Evolutionary conservation across 2,797 vertebrate species (phyloP).

Genomic region (Bryconaethiops microstoma): DNA sequence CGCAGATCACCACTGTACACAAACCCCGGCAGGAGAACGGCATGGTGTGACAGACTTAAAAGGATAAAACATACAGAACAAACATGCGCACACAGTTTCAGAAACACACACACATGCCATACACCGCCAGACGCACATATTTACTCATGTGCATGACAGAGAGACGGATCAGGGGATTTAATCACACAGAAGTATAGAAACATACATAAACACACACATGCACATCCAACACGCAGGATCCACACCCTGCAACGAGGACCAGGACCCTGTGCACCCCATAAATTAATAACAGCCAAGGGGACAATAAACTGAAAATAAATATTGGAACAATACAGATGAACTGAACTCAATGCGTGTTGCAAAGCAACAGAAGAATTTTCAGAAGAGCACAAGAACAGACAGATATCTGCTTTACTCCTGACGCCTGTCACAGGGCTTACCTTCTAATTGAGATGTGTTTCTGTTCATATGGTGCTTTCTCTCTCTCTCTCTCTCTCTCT

Average conservation of each 20-base stretch:
- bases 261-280: slow-evolving; percentile 18
- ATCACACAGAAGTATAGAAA: slow-evolving; percentile 7
- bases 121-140: slow-evolving; percentile 15
- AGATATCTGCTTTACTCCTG: slow-evolving; percentile 54
- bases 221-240: slow-evolving; percentile 11
- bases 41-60: slow-evolving; percentile 81
- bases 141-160: slow-evolving; percentile 28
- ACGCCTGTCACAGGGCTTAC: slow-evolving; percentile 59
- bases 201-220: slow-evolving; percentile 1
- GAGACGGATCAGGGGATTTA: slow-evolving; percentile 12
- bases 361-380: slow-evolving; percentile 49
- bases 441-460: slow-evolving; percentile 67
- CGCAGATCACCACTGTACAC: slow-evolving; percentile 74
- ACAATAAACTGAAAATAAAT: slow-evolving; percentile 28
- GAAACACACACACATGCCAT: slow-evolving; percentile 10
- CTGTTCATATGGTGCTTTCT: slow-evolving; percentile 73
- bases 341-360: slow-evolving; percentile 22
- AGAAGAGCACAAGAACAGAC: slow-evolving; percentile 59
- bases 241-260: slow-evolving; percentile 18
- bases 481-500: slow-evolving; percentile 45
- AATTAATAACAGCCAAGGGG: slow-evolving; percentile 22
- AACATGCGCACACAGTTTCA: not conserved
- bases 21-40: slow-evolving; percentile 92
- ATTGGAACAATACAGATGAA: slow-evolving; percentile 13
- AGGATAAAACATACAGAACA: not conserved